Base-by-base conservation (phyloP, 64 coral and sea anemone genomes). In the Porites lutea region DNA sequence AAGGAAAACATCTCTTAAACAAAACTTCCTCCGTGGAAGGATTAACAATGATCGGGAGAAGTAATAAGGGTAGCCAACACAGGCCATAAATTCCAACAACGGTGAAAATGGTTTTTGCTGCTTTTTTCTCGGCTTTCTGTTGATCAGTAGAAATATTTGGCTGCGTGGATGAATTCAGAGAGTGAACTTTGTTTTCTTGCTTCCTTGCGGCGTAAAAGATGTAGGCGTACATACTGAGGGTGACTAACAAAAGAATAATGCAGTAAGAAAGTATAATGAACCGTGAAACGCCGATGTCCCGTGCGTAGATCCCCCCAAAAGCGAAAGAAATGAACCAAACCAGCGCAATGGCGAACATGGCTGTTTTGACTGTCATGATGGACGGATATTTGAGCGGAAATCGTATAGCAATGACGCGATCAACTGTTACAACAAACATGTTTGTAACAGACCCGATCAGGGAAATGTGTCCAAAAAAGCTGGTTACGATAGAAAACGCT, bases 171-270 rank as follows among this genome's bases (percentile, higher is more conserved):
- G 23, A 59, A 13, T 52, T 79, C 19, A 79, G 52, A 2, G 77
- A 13, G 13, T 79, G 77, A 46, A 79, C 54, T 79, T 44, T 79
- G 21, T 79, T 79, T 79, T 79, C 77, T 44, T 79, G 77, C 5
- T 4, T 10, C 13, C 21, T 79, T 12, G 77, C 77, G 27, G 53
- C 53, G 5, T 3, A 58, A 59, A 59, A 79, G 53, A 79, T 59
- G 11, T 79, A 79, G 20, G 77, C 77, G 23, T 79, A 79, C 77
- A 79, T 61, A 43, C 10, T 60, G 46, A 76, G 49, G 13, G 73
- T 76, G 2, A 13, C 16, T 15, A 76, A 4, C 73, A 76, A 51
- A 13, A 76, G 4, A 19, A 47, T 19, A 0, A 76, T 19, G 48
- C 13, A 50, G 73, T 76, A 51, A 19, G 45, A 13, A 76, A 9